phyloP scores from a whole-genome alignment of 2,113 vertebrate genomes.

The Lepisosteus osseus region DNA sequence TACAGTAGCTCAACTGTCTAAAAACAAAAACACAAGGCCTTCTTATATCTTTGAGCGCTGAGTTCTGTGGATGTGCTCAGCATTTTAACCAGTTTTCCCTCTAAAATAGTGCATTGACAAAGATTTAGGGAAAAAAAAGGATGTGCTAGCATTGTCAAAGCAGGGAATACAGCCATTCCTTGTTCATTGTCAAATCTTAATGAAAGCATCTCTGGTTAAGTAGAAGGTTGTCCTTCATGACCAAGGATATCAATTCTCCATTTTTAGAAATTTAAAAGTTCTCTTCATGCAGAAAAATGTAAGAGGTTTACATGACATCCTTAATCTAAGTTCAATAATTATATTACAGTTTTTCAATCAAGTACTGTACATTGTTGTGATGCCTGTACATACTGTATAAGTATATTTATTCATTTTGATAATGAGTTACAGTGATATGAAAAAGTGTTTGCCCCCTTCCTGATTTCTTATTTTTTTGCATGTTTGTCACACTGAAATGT shows the following conservation, averaged over 20 bases:
- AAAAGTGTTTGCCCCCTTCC: no score
- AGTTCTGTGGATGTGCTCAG: no score
- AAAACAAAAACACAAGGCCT: no score
- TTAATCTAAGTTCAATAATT: conserved; percentile 17
- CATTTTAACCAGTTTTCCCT: no score
- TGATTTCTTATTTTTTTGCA: no score
- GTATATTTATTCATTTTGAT: conserved; percentile 10
- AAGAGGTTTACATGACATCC: conserved; percentile 25
- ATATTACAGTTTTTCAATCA: conserved; percentile 6
- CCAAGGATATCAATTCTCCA: conserved; percentile 3
- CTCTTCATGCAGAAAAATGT: conserved; percentile 20
- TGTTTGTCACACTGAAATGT: no score
- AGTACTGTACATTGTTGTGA: not conserved
- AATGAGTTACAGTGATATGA: no score
- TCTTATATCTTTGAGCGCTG: no score
- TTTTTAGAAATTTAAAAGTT: conserved; percentile 24
- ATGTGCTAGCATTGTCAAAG: no score
- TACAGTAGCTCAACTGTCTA: no score
- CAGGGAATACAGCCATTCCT: not conserved
- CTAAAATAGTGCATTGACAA: no score
- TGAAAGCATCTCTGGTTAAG: not conserved
- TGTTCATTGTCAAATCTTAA: not conserved
- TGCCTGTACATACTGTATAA: conserved; percentile 16
- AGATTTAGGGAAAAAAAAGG: no score
- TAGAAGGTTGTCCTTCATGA: not conserved